Evolutionary conservation across 2,113 vertebrate genomes (phyloP).

Genomic region (Dipodomys stephensi): DNA sequence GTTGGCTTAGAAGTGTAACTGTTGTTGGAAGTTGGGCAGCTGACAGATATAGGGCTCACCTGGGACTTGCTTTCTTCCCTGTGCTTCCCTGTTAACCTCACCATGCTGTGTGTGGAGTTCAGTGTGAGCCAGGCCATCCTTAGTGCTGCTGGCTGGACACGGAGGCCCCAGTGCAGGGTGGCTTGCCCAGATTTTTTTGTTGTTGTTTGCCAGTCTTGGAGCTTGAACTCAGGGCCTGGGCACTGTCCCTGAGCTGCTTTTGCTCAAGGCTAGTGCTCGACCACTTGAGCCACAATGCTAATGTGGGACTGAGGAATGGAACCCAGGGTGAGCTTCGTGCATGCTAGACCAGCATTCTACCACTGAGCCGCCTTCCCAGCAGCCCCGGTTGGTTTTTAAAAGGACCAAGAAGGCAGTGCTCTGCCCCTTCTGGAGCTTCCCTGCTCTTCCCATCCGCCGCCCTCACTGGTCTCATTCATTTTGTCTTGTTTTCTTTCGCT

Average conservation of each 20-base stretch:
- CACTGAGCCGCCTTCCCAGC: too few relatives aligned
- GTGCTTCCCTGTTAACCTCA: neutral
- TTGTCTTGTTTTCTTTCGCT: slow-evolving; percentile 49
- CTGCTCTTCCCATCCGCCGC: neutral
- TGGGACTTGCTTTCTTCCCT: neutral
- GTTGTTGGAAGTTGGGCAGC: neutral
- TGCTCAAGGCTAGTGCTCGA: too few relatives aligned
- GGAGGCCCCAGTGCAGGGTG: neutral
- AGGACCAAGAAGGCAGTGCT: neutral
- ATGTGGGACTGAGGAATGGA: too few relatives aligned
- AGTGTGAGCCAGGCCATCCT: neutral
- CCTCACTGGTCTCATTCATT: neutral
- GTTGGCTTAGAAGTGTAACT: neutral
- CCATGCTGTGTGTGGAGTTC: neutral
- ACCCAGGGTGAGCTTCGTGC: too few relatives aligned
- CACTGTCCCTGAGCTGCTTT: too few relatives aligned
- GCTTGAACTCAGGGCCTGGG: too few relatives aligned
- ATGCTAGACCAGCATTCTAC: too few relatives aligned
- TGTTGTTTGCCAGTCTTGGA: too few relatives aligned
- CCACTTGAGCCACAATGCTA: too few relatives aligned
- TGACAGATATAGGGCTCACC: slow-evolving; percentile 15
- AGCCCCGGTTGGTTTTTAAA: too few relatives aligned
- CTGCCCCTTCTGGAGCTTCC: neutral
- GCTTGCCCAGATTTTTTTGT: neutral
- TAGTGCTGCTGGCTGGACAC: neutral